These are phyloP conservation scores for Eupithecia inturbata DNA, from an alignment of 2,888 invertebrate genomes.

Conservation along the genomic window DNA sequence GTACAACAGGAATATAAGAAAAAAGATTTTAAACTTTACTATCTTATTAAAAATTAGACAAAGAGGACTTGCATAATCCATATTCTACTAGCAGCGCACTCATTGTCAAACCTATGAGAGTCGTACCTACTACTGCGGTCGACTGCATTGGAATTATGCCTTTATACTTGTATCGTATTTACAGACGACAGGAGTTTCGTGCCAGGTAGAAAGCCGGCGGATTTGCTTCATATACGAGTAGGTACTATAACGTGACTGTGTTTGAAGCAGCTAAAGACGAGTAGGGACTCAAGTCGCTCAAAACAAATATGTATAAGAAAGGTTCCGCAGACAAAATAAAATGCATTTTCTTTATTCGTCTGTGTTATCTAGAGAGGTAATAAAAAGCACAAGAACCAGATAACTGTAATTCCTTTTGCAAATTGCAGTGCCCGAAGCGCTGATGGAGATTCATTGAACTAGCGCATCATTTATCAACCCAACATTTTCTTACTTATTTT, in stretches of 20 bases:
- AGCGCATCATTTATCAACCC: constrained; percentile 77
- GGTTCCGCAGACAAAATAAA: constrained; percentile 33
- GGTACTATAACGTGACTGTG: no score
- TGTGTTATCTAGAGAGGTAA: constrained; percentile 51
- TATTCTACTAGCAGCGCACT: background rate
- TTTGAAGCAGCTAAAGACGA: background rate
- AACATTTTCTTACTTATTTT: constrained; percentile 70
- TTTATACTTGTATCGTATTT: constrained; percentile 7
- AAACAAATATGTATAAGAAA: constrained; percentile 25
- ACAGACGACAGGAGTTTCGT: constrained; percentile 7
- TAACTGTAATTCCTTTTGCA: constrained; percentile 69
- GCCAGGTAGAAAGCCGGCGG: background rate
- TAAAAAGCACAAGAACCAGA: constrained; percentile 57
- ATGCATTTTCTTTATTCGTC: constrained; percentile 46
- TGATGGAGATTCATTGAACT: constrained; percentile 80
- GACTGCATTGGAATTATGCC: constrained; percentile 3
- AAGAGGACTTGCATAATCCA: background rate
- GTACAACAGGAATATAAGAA: background rate
- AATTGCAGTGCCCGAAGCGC: constrained; percentile 67
- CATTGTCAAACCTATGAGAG: constrained; percentile 36
- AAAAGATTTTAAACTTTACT: background rate
- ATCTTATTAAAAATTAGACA: background rate
- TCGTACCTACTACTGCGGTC: background rate
- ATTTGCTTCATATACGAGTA: background rate
- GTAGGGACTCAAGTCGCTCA: constrained; percentile 5